Conservation (phyloP, 2,888 invertebrate species). For the Oasisia sp. region DNA sequence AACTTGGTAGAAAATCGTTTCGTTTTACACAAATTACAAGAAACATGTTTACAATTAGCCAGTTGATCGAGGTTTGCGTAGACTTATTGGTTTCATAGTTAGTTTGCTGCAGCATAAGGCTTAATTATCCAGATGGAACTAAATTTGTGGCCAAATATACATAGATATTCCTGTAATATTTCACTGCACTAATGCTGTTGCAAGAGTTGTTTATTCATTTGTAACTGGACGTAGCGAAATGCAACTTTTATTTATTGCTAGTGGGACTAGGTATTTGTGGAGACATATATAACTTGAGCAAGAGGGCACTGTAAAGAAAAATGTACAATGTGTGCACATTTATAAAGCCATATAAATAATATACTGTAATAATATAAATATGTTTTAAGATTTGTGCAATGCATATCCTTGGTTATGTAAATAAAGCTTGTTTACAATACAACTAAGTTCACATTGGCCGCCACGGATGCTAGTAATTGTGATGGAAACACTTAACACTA, state of each 20-base stretch:
- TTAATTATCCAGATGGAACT: neutral
- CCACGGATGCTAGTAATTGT: constrained; percentile 1
- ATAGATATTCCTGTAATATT: neutral
- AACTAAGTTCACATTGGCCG: neutral
- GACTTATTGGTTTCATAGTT: neutral
- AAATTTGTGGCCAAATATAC: neutral
- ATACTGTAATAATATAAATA: constrained; percentile 4
- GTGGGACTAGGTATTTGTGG: neutral
- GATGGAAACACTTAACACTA: neutral
- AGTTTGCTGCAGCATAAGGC: neutral
- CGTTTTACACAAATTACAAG: neutral
- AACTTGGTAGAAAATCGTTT: neutral
- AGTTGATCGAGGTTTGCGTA: neutral
- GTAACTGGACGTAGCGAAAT: neutral
- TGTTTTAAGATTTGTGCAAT: neutral
- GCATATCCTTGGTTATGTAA: neutral
- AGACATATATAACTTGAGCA: neutral
- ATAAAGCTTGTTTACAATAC: constrained; percentile 10
- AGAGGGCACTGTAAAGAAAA: constrained; percentile 3
- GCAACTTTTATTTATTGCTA: neutral
- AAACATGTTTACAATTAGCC: neutral
- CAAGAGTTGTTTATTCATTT: neutral
- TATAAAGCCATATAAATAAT: constrained; percentile 9
- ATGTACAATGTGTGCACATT: neutral
- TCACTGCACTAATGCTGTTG: constrained; percentile 8